phyloP scores from a whole-genome alignment of 2,113 vertebrate genomes.

The Antechinus flavipes region DNA sequence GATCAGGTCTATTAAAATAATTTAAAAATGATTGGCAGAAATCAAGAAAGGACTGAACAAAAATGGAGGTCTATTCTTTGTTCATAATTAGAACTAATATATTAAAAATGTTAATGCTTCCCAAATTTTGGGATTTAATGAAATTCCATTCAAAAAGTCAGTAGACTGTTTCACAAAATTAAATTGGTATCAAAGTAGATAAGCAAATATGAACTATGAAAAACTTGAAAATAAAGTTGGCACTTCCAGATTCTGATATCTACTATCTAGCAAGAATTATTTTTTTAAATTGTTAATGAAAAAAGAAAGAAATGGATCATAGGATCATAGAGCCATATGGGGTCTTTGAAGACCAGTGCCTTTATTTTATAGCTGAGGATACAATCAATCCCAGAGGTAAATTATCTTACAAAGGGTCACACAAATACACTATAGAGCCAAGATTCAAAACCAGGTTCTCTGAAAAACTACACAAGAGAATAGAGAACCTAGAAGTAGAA shows the following conservation, averaged over 20 bases:
- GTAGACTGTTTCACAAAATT: not conserved
- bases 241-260: not conserved
- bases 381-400: not conserved
- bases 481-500: not conserved
- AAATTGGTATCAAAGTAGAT: not conserved
- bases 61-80: not conserved
- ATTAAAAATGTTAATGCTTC: slow-evolving; percentile 2
- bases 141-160: not conserved
- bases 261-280: not conserved
- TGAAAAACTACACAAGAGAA: not conserved
- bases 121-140: not conserved
- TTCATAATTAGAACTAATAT: not conserved
- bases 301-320: not conserved
- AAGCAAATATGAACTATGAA: not conserved
- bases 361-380: not conserved
- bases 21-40: not conserved
- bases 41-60: not conserved
- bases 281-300: not conserved
- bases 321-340: not conserved
- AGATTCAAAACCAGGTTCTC: not conserved
- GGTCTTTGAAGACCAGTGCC: not conserved
- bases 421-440: not conserved
- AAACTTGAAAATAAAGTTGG: not conserved
- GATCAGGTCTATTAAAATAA: not conserved
- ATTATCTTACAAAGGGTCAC: not conserved